A percentile compares a stretch with the other conserved stretches of the same genome.
Conservation (phyloP, 2,888 invertebrate genomes). For the Zygaena filipendulae region DNA sequence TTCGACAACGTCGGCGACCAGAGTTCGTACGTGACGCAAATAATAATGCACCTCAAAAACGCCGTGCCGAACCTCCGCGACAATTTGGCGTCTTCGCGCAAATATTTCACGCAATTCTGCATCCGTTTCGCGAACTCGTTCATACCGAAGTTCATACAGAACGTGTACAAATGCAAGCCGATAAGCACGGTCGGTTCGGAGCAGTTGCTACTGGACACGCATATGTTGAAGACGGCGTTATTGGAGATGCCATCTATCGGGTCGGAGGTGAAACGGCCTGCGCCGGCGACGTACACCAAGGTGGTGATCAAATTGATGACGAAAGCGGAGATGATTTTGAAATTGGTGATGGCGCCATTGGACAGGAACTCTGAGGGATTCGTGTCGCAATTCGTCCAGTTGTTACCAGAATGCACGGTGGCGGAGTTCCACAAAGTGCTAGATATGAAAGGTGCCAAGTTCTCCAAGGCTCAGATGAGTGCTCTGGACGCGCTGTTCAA, state of each 20-base stretch:
- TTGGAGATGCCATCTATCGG: constrained; percentile 95
- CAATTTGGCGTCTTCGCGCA: constrained; percentile 89
- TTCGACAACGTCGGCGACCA: constrained; percentile 97
- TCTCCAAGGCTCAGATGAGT: constrained; percentile 36
- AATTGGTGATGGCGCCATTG: constrained; percentile 95
- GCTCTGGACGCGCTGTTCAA: constrained; percentile 38
- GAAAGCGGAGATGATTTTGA: constrained; percentile 98
- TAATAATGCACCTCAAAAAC: constrained; percentile 86
- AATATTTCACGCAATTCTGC: constrained; percentile 98
- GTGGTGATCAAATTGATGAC: constrained; percentile 93
- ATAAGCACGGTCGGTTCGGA: constrained; percentile 92
- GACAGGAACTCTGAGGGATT: constrained; percentile 78
- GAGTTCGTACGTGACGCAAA: constrained; percentile 92
- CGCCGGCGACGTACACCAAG: constrained; percentile 88
- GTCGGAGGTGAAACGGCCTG: constrained; percentile 87
- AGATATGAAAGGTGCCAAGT: constrained; percentile 89
- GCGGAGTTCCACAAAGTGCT: constrained; percentile 94
- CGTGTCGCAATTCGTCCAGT: constrained; percentile 88
- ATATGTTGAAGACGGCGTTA: constrained; percentile 93
- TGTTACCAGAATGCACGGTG: constrained; percentile 89
- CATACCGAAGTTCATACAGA: constrained; percentile 93
- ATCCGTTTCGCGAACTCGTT: constrained; percentile 96
- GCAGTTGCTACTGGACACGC: constrained; percentile 92
- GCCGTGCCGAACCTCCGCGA: constrained; percentile 91
- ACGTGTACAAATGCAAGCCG: constrained; percentile 91